These are phyloP conservation scores for Psettodes erumei DNA, from an alignment of 2,113 vertebrate species.

Conservation along the genomic window DNA sequence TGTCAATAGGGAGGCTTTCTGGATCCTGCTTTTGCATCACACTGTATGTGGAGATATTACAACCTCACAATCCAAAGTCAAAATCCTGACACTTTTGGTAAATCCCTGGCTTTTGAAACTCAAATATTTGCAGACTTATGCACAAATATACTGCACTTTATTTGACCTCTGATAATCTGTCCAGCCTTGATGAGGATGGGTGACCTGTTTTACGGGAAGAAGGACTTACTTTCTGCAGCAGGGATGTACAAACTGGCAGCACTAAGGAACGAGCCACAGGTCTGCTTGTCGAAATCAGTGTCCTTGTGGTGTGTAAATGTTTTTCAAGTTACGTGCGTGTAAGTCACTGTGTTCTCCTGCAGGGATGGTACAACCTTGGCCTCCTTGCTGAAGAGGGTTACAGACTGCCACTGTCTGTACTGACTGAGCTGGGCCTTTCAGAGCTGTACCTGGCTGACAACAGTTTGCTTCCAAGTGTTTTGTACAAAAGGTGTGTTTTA, in stretches of 20 bases:
- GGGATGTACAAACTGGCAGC: slow-evolving; percentile 84
- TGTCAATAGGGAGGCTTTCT: slow-evolving; percentile 71
- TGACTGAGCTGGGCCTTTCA: slow-evolving; percentile 76
- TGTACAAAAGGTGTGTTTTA: slow-evolving; percentile 78
- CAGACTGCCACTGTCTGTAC: slow-evolving; percentile 68
- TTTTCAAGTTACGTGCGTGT: not conserved
- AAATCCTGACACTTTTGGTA: slow-evolving; percentile 79
- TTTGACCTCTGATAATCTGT: not conserved
- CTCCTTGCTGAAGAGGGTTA: slow-evolving; percentile 80
- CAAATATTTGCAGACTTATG: not conserved
- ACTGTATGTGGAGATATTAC: slow-evolving; percentile 82
- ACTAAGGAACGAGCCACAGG: slow-evolving; percentile 81
- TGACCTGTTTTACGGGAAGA: slow-evolving; percentile 78
- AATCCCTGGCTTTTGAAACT: not conserved
- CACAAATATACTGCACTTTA: not conserved
- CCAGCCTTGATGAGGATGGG: slow-evolving; percentile 84
- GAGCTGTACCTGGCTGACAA: slow-evolving; percentile 71
- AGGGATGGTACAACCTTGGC: slow-evolving; percentile 86
- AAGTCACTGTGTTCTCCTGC: slow-evolving; percentile 30
- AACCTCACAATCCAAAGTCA: slow-evolving; percentile 80
- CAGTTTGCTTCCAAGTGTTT: slow-evolving; percentile 63
- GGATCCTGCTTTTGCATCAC: slow-evolving; percentile 61
- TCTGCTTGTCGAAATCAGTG: slow-evolving; percentile 38
- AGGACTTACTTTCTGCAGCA: slow-evolving; percentile 74
- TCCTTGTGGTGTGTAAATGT: not conserved